Evolutionary conservation across 2,113 vertebrate species (phyloP).

Genomic region (Chunga burmeisteri): DNA sequence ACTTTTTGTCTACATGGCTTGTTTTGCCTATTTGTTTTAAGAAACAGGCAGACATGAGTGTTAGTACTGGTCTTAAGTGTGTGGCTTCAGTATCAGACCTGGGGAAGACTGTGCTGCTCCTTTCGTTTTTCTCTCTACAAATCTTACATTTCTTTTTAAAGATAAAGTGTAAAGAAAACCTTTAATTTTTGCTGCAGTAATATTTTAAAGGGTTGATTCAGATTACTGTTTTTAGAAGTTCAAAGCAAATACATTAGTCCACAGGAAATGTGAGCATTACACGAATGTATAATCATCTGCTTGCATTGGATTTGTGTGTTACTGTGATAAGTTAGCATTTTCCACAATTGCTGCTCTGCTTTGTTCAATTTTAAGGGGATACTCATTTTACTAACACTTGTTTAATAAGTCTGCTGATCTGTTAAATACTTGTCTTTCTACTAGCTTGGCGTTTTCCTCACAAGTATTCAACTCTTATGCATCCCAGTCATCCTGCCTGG

Average conservation of each 20-base stretch:
- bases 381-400: not conserved
- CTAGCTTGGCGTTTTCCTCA: not conserved
- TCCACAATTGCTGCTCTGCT: not conserved
- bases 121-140: not conserved
- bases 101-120: not conserved
- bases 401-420: not conserved
- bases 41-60: not conserved
- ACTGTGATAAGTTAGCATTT: not conserved
- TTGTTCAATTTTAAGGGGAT: not conserved
- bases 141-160: not conserved
- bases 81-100: not conserved
- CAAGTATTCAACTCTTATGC: not conserved
- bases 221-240: not conserved
- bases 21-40: not conserved
- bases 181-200: not conserved
- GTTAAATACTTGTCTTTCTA: not conserved
- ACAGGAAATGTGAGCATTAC: not conserved
- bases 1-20: not conserved
- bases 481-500: not conserved
- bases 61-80: not conserved
- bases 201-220: not conserved
- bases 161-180: not conserved
- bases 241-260: rapidly evolving
- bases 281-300: not conserved
- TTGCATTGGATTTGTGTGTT: not conserved